These are phyloP conservation scores for Macrocentrus cingulum DNA, from an alignment of 1,140 invertebrate genomes.

Conservation along the genomic window DNA sequence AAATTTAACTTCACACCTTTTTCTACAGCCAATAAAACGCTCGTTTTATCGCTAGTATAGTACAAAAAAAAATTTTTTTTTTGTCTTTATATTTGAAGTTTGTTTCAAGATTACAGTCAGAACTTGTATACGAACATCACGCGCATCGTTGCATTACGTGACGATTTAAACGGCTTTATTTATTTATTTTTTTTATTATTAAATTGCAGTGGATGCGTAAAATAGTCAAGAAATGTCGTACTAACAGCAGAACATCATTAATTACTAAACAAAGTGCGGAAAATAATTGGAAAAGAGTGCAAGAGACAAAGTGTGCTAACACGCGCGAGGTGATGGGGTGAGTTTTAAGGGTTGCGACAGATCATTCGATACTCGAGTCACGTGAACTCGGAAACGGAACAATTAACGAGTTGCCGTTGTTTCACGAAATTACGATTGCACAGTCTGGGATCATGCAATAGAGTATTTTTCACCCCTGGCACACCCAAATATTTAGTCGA, in stretches of 20 bases:
- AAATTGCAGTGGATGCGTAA: slow-evolving; percentile 12
- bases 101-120: no score
- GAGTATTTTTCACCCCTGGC: no score
- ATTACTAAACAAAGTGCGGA: slow-evolving; percentile 24
- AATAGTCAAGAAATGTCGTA: no score
- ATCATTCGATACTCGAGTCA: slow-evolving; percentile 24
- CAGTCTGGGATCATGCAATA: slow-evolving; percentile 11
- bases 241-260: slow-evolving; percentile 5
- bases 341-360: slow-evolving; percentile 7
- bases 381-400: slow-evolving; percentile 25
- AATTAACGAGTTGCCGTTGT: slow-evolving; percentile 30
- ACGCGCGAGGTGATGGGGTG: background rate
- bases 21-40: no score
- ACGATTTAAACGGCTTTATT: no score
- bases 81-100: no score
- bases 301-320: slow-evolving; percentile 9
- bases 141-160: no score
- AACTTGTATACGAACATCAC: no score
- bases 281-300: slow-evolving; percentile 27
- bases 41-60: no score
- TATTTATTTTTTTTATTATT: background rate
- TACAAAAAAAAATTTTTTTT: no score
- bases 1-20: no score
- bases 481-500: slow-evolving; percentile 24
- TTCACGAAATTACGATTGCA: slow-evolving; percentile 30